Evolutionary conservation across 2,888 invertebrate species (phyloP).

Genomic region (Stenoptilia bipunctidactyla): DNA sequence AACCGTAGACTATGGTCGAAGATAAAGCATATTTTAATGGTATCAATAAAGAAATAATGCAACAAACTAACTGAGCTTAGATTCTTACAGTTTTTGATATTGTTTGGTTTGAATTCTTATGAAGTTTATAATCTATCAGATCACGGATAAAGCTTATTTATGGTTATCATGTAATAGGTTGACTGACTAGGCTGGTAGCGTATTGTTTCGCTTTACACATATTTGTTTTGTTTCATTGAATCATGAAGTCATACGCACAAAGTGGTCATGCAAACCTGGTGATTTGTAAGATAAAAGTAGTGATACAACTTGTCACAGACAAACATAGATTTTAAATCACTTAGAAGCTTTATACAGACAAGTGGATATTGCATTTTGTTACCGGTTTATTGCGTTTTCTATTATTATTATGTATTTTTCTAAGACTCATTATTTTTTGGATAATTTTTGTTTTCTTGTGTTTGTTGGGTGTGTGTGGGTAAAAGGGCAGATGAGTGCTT

Average conservation of each 20-base stretch:
- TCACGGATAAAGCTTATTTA: too few species aligned
- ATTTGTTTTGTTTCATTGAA: too few species aligned
- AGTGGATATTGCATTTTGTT: conserved; percentile 9
- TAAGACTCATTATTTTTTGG: conserved; percentile 19
- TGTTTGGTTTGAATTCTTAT: background rate
- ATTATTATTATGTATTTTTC: conserved; percentile 15
- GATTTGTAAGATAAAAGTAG: too few species aligned
- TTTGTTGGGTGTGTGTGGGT: conserved; percentile 28
- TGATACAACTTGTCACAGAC: too few species aligned
- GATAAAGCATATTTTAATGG: conserved; percentile 31
- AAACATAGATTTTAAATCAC: too few species aligned
- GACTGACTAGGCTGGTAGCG: background rate
- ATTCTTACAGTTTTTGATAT: conserved; percentile 5
- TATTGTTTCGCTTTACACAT: background rate
- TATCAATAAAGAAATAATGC: conserved; percentile 15
- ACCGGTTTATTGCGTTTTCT: conserved; percentile 9
- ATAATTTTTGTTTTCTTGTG: conserved; percentile 17
- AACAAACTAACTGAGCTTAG: conserved; percentile 1
- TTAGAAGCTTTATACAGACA: too few species aligned
- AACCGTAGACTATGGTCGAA: conserved; percentile 40
- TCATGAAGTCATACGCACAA: too few species aligned
- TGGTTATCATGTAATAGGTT: too few species aligned
- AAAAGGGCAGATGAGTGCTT: conserved; percentile 51
- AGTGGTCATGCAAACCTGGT: too few species aligned
- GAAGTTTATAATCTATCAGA: too few species aligned